Evolutionary conservation across 2,113 vertebrate species (phyloP), one percentile per base, ranked within the genome.

Genomic region (Cinclus mexicanus): DNA sequence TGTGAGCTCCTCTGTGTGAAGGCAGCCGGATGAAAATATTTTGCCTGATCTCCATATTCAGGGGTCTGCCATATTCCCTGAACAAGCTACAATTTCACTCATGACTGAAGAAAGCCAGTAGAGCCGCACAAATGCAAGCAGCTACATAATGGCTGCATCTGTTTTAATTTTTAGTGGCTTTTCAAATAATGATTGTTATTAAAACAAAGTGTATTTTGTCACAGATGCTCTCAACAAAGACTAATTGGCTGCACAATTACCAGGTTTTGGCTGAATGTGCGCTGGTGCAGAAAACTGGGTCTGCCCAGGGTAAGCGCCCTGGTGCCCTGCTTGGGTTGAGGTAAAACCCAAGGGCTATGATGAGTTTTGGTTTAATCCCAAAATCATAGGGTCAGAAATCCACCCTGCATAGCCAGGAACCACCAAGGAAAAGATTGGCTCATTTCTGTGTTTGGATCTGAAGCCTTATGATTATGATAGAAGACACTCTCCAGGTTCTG

Each of bases 51-150:
- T 70, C 91, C 91, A 80, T 94, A 95, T 88, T 95, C 77, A 95
- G 71, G 63, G 83, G 26, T 75, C 85, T 95, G 87, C 86, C 63
- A 67, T 89, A 95, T 64, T 96, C 94, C 83, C 87, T 46, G 53
- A 96, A 91, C 92, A 94, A 94, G 90, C 90, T 92, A 93, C 94
- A 93, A 95, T 96, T 97, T 96, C 93, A 96, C 83, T 91, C 92
- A 72, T 94, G 94, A 91, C 76, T 95, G 84, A 77, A 78, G 82
- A 78, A 95, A 97, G 71, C 86, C 24, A 6, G 93, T 93, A 95
- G 52, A 93, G 77, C 70, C 74, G 65, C 5, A 2, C 93, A 93
- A 94, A 94, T 65, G 26, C n/a, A 83, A 92, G 88, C 87, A 94
- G 88, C 81, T 67, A 74, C 74, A 81, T 88, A 96, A 95, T 83